Conservation (phyloP, 2,888 invertebrate species). For the Hybos culiciformis region DNA sequence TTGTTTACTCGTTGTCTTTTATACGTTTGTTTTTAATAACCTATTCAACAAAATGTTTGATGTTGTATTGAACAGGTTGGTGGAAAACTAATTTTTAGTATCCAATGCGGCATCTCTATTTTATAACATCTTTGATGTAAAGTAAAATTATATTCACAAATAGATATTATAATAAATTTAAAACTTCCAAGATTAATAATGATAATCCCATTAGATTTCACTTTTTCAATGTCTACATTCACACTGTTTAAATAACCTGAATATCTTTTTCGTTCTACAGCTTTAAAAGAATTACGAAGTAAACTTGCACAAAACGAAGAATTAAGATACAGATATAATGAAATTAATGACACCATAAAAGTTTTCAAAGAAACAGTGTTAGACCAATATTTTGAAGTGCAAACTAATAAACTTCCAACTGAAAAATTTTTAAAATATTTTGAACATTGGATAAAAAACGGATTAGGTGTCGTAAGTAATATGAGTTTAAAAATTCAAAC, state of each 20-base stretch:
- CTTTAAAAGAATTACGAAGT: slow-evolving; percentile 27
- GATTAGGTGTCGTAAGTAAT: slow-evolving; percentile 38
- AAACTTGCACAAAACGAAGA: slow-evolving; percentile 40
- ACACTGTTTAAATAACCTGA: too few species aligned
- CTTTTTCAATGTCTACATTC: neutral
- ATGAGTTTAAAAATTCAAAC: slow-evolving; percentile 39
- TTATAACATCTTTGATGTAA: too few species aligned
- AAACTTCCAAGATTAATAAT: too few species aligned
- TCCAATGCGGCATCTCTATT: too few species aligned
- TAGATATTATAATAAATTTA: too few species aligned
- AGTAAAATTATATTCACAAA: too few species aligned
- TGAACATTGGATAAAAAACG: slow-evolving; percentile 41
- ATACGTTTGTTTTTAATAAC: too few species aligned
- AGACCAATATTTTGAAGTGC: slow-evolving; percentile 27
- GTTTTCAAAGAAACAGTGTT: slow-evolving; percentile 37
- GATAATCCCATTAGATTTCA: too few species aligned
- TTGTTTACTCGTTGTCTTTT: too few species aligned
- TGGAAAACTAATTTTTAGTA: too few species aligned
- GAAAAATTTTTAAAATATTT: slow-evolving; percentile 39
- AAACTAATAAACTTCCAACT: slow-evolving; percentile 37
- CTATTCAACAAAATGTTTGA: too few species aligned
- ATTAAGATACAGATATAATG: slow-evolving; percentile 35
- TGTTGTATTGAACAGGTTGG: too few species aligned
- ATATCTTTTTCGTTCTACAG: slow-evolving; percentile 8
- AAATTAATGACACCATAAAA: slow-evolving; percentile 35